Conservation (phyloP, 2,888 invertebrate genomes). For the Zygogramma bicolorata region DNA sequence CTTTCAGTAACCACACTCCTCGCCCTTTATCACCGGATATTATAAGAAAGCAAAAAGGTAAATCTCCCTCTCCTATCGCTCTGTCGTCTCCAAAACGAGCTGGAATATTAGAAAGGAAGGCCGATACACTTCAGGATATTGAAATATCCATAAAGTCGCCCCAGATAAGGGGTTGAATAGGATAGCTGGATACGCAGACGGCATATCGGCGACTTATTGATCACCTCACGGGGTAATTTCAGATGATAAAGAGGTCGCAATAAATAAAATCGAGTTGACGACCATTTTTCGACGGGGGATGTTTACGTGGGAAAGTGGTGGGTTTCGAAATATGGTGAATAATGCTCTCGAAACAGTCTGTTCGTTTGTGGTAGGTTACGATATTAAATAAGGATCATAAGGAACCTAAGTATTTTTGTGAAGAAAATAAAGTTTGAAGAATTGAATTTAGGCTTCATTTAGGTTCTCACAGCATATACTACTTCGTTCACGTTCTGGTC, state of each 20-base stretch:
- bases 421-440: no score
- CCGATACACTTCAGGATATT: conserved; percentile 61
- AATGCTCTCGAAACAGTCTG: no score
- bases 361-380: no score
- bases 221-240: conserved; percentile 16
- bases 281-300: not conserved
- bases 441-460: no score
- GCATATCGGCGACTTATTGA: conserved; percentile 9
- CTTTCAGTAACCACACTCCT: no score
- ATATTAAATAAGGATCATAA: no score
- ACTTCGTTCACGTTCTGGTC: no score
- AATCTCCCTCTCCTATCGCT: not conserved
- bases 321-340: not conserved
- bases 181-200: not conserved
- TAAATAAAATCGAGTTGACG: conserved; percentile 4
- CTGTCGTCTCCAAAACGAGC: not conserved
- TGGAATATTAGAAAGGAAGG: conserved; percentile 14
- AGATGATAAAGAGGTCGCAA: not conserved
- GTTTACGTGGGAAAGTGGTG: not conserved
- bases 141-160: conserved; percentile 62
- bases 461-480: no score
- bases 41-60: not conserved
- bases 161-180: conserved; percentile 57
- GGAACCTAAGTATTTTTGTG: no score
- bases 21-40: not conserved